Evolutionary conservation across 2,113 vertebrate species (phyloP), one percentile per base, ranked within the genome.

Genomic region (Oryzias curvinotus): DNA sequence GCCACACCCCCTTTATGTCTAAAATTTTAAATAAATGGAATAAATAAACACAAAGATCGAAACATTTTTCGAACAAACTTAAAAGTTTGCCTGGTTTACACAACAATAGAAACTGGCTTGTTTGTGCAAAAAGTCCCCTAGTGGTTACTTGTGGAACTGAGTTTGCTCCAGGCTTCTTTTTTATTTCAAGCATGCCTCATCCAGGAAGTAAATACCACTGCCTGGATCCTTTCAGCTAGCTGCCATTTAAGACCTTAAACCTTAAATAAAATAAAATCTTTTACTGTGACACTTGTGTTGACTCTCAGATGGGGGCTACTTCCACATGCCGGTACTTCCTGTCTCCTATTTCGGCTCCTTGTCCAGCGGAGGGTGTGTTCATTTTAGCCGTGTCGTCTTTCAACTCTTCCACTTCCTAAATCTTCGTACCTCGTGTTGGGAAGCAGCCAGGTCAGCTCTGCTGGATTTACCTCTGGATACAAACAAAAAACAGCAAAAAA

Each of bases 361-460:
- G 84, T 84, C 82, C 78, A 85, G 77, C 68, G 82, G 78, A 64
- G 77, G 78, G 71, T 28, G 65, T 62, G 85, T 85, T 89, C 83
- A 91, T 85, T 89, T 91, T 91, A 91, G 86, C 87, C 84, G 62
- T 62, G 85, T 87, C 86, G 89, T 89, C 85, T 83, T 84, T 85
- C 85, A 79, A 78, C 82, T 78, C 79, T 73, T 88, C 80, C 77
- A 83, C 87, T 90, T 91, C 88, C 89, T 86, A 81, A 78, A 84
- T 75, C 73, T 78, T 87, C 88, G 89, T 87, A 80, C 72, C 70
- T 70, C 51, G 52, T 10, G 25, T 62, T 83, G 88, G 68, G 78
- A 80, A 85, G 42, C 7, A 63, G 75, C 68, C 84, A 65, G 28
- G 77, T 55, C 66, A 68, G 63, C 58, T 68, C 71, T 62, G 65